phyloP scores from a whole-genome alignment of 1,140 invertebrate species.

The Pectinophora gossypiella region DNA sequence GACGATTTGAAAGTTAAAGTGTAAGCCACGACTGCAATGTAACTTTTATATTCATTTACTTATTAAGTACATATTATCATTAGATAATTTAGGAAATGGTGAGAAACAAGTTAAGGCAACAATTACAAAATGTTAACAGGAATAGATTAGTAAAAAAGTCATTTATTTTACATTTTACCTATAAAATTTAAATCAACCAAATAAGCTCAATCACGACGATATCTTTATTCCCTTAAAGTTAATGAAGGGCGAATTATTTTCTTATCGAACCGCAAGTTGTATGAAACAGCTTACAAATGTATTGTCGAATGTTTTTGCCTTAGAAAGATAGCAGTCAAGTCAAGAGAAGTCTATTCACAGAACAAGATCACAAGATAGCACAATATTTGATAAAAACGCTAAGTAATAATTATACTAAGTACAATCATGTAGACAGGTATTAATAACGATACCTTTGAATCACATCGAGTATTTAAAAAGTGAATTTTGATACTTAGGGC shows the following conservation, averaged over 20 bases:
- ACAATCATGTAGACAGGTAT: conserved; percentile 15
- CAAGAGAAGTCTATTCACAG: conserved; percentile 25
- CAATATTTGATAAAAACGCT: conserved; percentile 31
- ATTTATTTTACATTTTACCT: no score
- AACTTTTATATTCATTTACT: no score
- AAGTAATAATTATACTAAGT: conserved; percentile 20
- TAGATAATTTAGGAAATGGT: no score
- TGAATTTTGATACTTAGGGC: conserved; percentile 23
- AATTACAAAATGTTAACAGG: no score
- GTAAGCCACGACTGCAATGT: no score
- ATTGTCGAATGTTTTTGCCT: conserved; percentile 50
- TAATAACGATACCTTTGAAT: conserved; percentile 24
- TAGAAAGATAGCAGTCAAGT: conserved; percentile 41
- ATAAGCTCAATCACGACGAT: conserved; percentile 15
- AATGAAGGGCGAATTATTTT: not conserved
- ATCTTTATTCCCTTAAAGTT: not conserved
- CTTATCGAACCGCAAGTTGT: conserved; percentile 5
- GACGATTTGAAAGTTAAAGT: no score
- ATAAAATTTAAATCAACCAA: no score
- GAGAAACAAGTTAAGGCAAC: no score
- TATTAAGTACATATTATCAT: no score
- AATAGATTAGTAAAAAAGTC: no score
- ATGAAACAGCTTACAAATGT: conserved; percentile 44
- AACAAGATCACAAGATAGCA: conserved; percentile 43
- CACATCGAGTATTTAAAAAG: conserved; percentile 35